Evolutionary conservation across 2,113 vertebrate genomes (phyloP).

Genomic region (Calonectris borealis): DNA sequence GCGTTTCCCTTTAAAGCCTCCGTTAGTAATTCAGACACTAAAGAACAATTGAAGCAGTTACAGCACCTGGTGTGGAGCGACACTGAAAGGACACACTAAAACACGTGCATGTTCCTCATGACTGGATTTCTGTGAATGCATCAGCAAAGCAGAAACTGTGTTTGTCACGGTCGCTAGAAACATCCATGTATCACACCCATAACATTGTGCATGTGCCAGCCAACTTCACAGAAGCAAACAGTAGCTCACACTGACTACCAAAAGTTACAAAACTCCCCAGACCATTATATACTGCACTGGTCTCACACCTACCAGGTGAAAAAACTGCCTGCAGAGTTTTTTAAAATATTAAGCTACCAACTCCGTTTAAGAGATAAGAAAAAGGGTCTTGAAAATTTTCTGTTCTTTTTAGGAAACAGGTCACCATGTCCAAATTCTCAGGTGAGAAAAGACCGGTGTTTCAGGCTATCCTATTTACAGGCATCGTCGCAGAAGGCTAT

Average conservation of each 20-base stretch:
- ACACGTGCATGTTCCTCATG: background rate
- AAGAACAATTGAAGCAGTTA: background rate
- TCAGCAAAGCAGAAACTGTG: background rate
- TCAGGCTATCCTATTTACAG: background rate
- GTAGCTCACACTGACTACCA: background rate
- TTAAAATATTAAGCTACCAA: background rate
- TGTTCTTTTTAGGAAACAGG: background rate
- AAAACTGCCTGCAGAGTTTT: background rate
- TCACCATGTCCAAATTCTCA: rapidly evolving
- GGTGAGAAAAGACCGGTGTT: background rate
- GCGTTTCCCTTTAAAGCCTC: background rate
- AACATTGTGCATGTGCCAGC: background rate
- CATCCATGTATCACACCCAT: background rate
- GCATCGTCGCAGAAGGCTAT: background rate
- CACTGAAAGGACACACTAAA: background rate
- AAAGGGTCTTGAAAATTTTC: background rate
- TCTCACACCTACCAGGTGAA: background rate
- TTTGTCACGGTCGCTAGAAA: background rate
- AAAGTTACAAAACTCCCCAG: background rate
- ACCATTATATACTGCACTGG: no score
- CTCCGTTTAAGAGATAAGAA: background rate
- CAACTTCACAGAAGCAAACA: background rate
- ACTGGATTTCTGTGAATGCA: background rate
- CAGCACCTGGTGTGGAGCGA: background rate
- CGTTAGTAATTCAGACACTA: background rate